Base-by-base conservation (phyloP, 2,888 invertebrate species). In the Standfussiana lucernea region DNA sequence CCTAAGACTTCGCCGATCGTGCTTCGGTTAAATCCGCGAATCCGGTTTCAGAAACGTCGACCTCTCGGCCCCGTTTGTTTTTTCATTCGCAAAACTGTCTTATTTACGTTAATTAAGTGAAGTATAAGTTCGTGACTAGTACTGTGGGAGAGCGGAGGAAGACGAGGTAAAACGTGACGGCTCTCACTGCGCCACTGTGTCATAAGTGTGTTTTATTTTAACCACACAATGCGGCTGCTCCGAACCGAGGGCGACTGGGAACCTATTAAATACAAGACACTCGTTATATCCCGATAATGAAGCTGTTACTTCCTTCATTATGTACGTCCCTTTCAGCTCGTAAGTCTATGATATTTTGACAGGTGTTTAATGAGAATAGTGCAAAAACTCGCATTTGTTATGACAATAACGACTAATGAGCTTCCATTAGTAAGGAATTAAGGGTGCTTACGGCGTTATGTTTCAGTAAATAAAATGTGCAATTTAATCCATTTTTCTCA, bases 101-200 rank as follows among this genome's bases (percentile, higher is more conserved):
- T 95, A 96, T 96, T 96, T 96, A 95, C 93, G 95, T 94, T 96
- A 96, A 96, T 96, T 96, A 96, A 96, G 96, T 96, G 96, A 96
- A 96, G 96, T 95, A 96, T 96, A 96, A 96, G 95, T 94, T 96
- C 96, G 96, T 96, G 96, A 96, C 96, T 95, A 95, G 95, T 92
- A 91, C 93, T 93, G 95, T 94, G 95, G 92, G 95, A 95, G 94
- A 86, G 80, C 89, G 88, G 83, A 86, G 88, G 83, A 81, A 78
- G 79, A 88, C 88, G 87, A 80, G 74, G 84, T 79, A 90, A 92
- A 94, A 94, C 95, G 95, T 95, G 95, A 94, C 91, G 92, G 64
- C 40, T 77, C 84, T 75, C 71, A 82, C 69, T 79, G 67, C 68
- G 61, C 69, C 32, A 83, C 86, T 88, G 84, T 83, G 88, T 88